phyloP scores from a whole-genome alignment of 30 jellyfish, hydroid and myxozoan species.

The Aurelia sp. region DNA sequence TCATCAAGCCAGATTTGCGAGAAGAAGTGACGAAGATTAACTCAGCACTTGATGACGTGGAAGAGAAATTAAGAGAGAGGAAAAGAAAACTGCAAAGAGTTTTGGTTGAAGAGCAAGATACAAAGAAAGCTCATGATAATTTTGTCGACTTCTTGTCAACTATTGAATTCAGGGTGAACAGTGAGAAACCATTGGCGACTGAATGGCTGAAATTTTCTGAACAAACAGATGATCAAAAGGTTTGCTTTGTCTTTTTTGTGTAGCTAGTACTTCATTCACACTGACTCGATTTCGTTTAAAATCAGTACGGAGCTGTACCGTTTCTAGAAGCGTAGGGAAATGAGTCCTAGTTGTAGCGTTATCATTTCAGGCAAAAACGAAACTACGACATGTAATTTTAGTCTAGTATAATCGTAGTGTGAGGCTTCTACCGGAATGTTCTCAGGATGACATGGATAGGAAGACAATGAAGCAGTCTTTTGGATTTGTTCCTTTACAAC shows the following conservation, averaged over 20 bases:
- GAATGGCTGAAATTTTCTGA: slow-evolving; percentile 67
- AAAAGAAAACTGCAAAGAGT: slow-evolving; percentile 70
- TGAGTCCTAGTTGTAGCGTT: no score
- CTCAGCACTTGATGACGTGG: slow-evolving; percentile 75
- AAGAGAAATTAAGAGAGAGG: slow-evolving; percentile 71
- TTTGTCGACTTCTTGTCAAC: slow-evolving; percentile 73
- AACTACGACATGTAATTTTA: no score
- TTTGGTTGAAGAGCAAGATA: slow-evolving; percentile 75
- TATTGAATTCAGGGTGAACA: slow-evolving; percentile 72
- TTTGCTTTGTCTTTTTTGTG: neutral
- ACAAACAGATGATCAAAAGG: slow-evolving; percentile 78
- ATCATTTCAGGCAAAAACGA: no score
- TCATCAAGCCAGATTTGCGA: slow-evolving; percentile 76
- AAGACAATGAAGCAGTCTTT: no score
- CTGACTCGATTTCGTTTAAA: no score
- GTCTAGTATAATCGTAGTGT: no score
- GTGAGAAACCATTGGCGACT: slow-evolving; percentile 67
- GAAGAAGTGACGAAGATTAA: slow-evolving; percentile 35
- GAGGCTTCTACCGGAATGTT: no score
- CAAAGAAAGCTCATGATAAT: slow-evolving; percentile 68
- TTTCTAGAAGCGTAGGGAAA: no score
- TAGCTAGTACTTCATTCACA: no score
- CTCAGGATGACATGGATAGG: no score
- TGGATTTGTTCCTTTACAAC: no score
- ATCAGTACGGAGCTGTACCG: no score